Evolutionary conservation across 2,113 vertebrate genomes (phyloP).

Genomic region (Polypterus senegalus): DNA sequence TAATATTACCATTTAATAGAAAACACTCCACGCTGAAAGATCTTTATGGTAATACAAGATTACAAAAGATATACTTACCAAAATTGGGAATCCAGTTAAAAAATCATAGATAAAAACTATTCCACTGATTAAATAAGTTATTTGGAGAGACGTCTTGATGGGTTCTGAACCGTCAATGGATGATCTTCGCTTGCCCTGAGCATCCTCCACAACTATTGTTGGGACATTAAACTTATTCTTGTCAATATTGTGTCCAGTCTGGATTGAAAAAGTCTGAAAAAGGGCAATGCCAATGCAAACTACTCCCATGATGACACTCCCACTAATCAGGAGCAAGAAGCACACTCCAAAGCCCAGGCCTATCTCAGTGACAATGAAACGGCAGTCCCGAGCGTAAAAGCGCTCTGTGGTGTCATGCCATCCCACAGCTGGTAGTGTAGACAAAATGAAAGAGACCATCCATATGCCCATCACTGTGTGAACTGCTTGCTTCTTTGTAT

Average conservation of each 20-base stretch:
- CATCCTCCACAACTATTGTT: conserved; percentile 82
- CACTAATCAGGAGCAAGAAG: conserved; percentile 77
- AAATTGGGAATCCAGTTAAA: conserved; percentile 76
- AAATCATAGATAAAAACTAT: conserved; percentile 84
- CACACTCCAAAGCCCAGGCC: conserved; percentile 85
- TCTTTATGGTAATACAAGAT: too few relatives aligned
- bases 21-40: too few relatives aligned
- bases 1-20: too few relatives aligned
- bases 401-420: conserved; percentile 81
- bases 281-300: conserved; percentile 78
- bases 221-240: conserved; percentile 75
- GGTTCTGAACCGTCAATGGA: conserved; percentile 84
- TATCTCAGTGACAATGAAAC: conserved; percentile 83
- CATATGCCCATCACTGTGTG: conserved; percentile 90
- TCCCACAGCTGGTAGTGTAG: conserved; percentile 77
- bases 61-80: conserved; percentile 53
- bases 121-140: conserved; percentile 77
- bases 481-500: conserved; percentile 82
- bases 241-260: conserved; percentile 49
- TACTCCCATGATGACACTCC: conserved; percentile 71
- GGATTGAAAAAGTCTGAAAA: conserved; percentile 72
- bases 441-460: conserved; percentile 89
- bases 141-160: conserved; percentile 74
- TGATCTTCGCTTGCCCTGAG: conserved; percentile 79
- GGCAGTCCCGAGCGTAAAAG: conserved; percentile 78